Conservation (phyloP, 2,113 vertebrate species). For the Lepus timidus region DNA sequence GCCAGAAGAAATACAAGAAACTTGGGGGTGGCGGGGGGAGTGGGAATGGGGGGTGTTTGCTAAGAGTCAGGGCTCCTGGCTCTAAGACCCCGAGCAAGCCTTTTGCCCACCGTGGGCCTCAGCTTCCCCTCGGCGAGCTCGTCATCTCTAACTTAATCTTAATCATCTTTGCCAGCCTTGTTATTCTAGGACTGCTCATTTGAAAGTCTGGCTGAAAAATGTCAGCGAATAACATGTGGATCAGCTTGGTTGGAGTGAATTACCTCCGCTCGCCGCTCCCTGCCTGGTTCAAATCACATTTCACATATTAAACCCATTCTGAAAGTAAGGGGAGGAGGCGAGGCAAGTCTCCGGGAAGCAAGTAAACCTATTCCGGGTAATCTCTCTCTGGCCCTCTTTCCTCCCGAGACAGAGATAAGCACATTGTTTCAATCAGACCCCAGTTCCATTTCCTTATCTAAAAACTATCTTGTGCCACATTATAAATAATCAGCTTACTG, state of each 20-base stretch:
- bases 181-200: constrained; percentile 6
- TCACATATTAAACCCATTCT: constrained; percentile 72
- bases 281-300: constrained; percentile 59
- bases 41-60: too few relatives aligned
- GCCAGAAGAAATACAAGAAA: neutral
- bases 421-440: constrained; percentile 76
- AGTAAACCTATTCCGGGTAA: constrained; percentile 66
- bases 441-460: constrained; percentile 79
- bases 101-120: neutral
- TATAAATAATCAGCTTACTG: constrained; percentile 86
- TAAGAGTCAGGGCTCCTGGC: neutral
- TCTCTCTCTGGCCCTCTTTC: constrained; percentile 68
- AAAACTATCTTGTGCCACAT: constrained; percentile 83
- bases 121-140: neutral
- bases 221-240: constrained; percentile 42
- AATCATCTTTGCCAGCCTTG: neutral
- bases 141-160: neutral
- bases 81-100: neutral
- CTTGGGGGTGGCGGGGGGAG: fast-evolving
- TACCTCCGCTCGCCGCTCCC: neutral
- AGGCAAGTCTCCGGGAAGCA: constrained; percentile 49
- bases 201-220: constrained; percentile 16
- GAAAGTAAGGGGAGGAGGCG: constrained; percentile 6
- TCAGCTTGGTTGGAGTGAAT: constrained; percentile 38
- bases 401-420: constrained; percentile 68